A percentile compares a stretch with the other conserved stretches of the same genome.
These are phyloP conservation scores for Hyles lineata DNA, from an alignment of 2,888 invertebrate genomes.

Conservation along the genomic window DNA sequence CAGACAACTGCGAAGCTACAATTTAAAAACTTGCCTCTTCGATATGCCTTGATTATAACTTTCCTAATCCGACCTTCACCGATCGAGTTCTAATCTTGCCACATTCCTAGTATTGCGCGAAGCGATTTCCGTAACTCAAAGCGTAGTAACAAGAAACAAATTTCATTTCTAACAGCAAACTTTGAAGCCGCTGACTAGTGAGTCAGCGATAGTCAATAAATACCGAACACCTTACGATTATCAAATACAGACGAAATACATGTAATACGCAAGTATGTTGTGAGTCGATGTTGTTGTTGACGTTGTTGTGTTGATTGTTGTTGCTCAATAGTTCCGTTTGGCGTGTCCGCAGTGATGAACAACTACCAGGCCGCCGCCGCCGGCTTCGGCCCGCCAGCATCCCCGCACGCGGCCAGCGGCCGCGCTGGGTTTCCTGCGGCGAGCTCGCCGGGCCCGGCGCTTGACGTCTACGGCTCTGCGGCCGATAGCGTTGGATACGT, in stretches of 20 bases:
- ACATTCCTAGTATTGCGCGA: not conserved
- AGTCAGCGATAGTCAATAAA: not conserved
- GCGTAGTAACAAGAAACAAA: not conserved
- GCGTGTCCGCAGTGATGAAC: slow-evolving; percentile 93
- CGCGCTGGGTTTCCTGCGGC: slow-evolving; percentile 94
- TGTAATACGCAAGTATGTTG: not conserved
- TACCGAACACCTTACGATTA: slow-evolving; percentile 8
- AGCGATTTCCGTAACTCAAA: slow-evolving; percentile 8
- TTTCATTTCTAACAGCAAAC: not conserved
- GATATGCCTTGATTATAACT: slow-evolving; percentile 25
- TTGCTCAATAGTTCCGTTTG: slow-evolving; percentile 14
- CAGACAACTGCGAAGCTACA: slow-evolving; percentile 3
- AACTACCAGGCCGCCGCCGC: slow-evolving; percentile 95
- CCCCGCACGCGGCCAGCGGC: slow-evolving; percentile 90
- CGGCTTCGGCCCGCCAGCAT: slow-evolving; percentile 92
- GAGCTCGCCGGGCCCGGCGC: slow-evolving; percentile 95
- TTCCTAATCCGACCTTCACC: slow-evolving; percentile 28
- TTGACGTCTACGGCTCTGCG: slow-evolving; percentile 97
- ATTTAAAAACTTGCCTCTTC: not conserved
- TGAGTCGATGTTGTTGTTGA: not conserved
- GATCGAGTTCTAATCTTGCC: slow-evolving; percentile 30
- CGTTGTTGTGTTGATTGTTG: slow-evolving; percentile 10
- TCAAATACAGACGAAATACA: slow-evolving; percentile 1
- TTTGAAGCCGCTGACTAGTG: not conserved
- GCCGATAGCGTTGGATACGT: slow-evolving; percentile 96